Evolutionary conservation across 2,888 invertebrate species (phyloP), one percentile per base, ranked within the genome.

Genomic region (Lissocephala sabroskyi): DNA sequence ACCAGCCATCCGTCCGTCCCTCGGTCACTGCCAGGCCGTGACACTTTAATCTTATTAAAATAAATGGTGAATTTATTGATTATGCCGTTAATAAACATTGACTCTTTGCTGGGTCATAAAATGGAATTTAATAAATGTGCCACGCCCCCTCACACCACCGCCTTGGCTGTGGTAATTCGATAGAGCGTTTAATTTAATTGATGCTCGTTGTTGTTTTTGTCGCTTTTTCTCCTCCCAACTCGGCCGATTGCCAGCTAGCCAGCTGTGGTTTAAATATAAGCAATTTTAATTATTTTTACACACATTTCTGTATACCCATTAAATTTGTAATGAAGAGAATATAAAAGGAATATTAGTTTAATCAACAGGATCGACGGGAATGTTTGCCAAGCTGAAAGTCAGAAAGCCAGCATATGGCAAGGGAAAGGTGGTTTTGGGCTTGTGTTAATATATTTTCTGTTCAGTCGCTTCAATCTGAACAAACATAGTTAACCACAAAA

Each of bases 61-160:
- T 50, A 42, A 39, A 45, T 43, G 42, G 43, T 35, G 49, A 57
- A 73, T 60, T 53, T 68, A 70, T 70, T 65, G 65, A 70, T 63
- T 65, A 71, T 56, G 52, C 65, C 55, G 55, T 71, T 68, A 61
- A 68, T 65, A 73, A 68, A 68, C 65, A 68, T 62, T 68, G 65
- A 57, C 55, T n/a, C 23, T n/a, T 13, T 32, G 32, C 13, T 3
- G 6, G 45, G 56, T 64, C 52, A 56, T 64, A 62, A 62, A 71
- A 59, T 57, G 42, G 39, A 49, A 51, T 64, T 61, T 64, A 70
- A 70, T 56, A 56, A 41, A 51, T 33, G 61, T 45, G 39, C 19
- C n/a, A 16, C 49, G 32, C 56, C 45, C 19, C 49, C 33, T 53
- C 66, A 39, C 51, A n/a, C n/a, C n/a, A n/a, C n/a, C n/a, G n/a